Evolutionary conservation across 2,888 invertebrate species (phyloP), one percentile per base, ranked within the genome.

Genomic region (Chaetogeoica ovagalla): DNA sequence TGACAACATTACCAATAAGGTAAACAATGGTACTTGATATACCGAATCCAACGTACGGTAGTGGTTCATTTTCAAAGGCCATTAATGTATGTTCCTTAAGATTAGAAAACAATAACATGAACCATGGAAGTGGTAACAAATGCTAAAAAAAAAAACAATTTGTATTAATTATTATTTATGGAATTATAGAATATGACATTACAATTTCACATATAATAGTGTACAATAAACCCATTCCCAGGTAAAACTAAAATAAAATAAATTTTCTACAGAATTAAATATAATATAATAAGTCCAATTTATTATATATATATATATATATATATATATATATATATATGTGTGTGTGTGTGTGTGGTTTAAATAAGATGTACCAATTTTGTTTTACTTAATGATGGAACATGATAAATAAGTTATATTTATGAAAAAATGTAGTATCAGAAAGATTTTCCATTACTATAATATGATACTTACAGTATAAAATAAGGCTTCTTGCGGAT

Each of bases 101-200:
- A 86, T 97, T 96, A 13, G 89, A 86, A 17, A 90, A 88, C 83
- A 98, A 90, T 0, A 97, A 88, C 30, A 94, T 84, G 89, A 98
- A 98, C 82, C 94, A 92, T 8, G 98, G 96, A 82, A 99, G 86
- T 0, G 98, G 95, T 81, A 98, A 86, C 76, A 94, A 89, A 88
- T 99, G 98, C 89, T 94, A 87, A 82, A 43, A 43, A 89, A 88
- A 57, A 37, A 57, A 23, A 9, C 48, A 13, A 7, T 21, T 17
- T 37, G 30, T 30, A 2, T 30, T 30, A 30, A 30, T 48, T 21
- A 48, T 59, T 62, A 59, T 73, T 43, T 19, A 43, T 15, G 39
- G 37, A 72, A 37, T 57, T 19, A 30, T 4, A 30, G 30, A 30
- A 4, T 30, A 30, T 30, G 30, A 30, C 30, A 30, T 30, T 30